Base-by-base conservation (phyloP, 2,888 invertebrate species). In the Diarsia mendica region DNA sequence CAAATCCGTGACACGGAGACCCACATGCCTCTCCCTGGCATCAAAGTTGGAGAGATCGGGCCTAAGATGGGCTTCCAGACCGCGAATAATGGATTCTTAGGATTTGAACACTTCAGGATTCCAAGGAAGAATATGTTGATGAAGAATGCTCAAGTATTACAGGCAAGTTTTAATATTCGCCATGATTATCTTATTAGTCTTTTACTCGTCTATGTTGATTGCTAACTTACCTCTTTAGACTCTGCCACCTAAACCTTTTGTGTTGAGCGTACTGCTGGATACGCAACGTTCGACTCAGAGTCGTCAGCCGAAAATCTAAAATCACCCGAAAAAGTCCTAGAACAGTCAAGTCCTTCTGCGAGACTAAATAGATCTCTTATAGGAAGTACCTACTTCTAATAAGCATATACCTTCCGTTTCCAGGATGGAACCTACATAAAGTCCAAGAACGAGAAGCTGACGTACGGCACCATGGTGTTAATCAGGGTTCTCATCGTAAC, bases 21-120 rank as follows among this genome's bases (percentile, higher is more conserved):
- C 0, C 99, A 99, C 90, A 95, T 97, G 91, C 98, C 99, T 0
- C 89, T 99, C 89, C 97, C 97, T 18, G 99, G 99, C 91, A 97
- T 99, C 78, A 98, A 98, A 92, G 97, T 99, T 79, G 99, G 99
- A 2, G 99, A 99, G 94, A 99, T 99, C 85, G 99, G 99, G 2
- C 98, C 98, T 0, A 99, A 99, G 92, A 95, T 99, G 72, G 99
- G 99, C 33, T 98, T 98, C 97, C 98, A 98, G 89, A 97, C 97
- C 0, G 98, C 98, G 2, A 99, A 99, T 91, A 99, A 99, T 93
- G 99, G 99, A 0, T 99, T 98, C 93, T 96, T 99, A 72, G 98
- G 98, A 0, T 98, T 99, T 79, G 97, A 98, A 67, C 97, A 98
- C 87, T 98, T 98, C 33, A 97, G 99, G 82, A 98, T 99, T 90